These are phyloP conservation scores for Papilio polyxenes DNA, from an alignment of 1,140 invertebrate genomes.

Conservation along the genomic window DNA sequence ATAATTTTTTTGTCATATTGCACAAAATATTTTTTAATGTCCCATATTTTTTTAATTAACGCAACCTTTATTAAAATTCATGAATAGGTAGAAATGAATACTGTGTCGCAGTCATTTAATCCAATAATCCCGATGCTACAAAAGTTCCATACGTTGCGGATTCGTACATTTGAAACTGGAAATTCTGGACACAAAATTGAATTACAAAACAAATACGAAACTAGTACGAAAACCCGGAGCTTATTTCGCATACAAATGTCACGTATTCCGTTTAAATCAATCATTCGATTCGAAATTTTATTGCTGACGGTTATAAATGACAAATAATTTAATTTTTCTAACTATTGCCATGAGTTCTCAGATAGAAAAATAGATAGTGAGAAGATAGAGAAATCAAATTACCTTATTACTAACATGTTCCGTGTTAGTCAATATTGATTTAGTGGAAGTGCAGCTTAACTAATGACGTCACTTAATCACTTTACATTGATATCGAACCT, in stretches of 20 bases:
- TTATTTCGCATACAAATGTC: neutral
- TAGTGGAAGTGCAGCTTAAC: no score
- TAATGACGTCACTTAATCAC: neutral
- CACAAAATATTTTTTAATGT: no score
- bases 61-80: neutral
- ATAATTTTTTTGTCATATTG: no score
- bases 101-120: neutral
- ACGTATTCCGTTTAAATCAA: neutral
- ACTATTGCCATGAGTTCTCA: no score
- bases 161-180: constrained; percentile 1
- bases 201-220: neutral
- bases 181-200: neutral
- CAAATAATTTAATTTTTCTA: neutral
- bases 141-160: constrained; percentile 4
- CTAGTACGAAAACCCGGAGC: neutral
- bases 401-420: no score
- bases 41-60: neutral
- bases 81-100: neutral
- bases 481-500: neutral
- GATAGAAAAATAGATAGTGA: no score
- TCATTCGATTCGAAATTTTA: neutral
- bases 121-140: constrained; percentile 13
- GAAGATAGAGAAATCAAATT: no score
- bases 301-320: neutral
- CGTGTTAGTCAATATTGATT: no score